Base-by-base conservation (phyloP, 1,140 invertebrate species). In the Schlechtendalia chinensis region DNA sequence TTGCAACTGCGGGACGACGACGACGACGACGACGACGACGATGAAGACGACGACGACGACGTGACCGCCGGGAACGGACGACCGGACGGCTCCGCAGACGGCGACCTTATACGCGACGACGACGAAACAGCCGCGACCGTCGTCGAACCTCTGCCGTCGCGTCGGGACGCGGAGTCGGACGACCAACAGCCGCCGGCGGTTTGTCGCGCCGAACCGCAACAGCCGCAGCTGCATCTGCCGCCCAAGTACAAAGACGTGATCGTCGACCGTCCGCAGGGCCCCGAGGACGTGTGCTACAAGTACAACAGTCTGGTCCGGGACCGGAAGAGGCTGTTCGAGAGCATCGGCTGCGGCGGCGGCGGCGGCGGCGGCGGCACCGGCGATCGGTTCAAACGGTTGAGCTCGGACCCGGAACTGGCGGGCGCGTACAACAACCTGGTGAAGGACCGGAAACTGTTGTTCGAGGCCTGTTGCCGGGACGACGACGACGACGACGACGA, bases 381-480 rank as follows among this genome's bases (percentile, higher is more conserved):
- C 22, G 29, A 54, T 22, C 69, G 27, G 39, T 79, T 61, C 58
- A 79, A 79, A 19, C 56, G 58, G 11, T 27, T 61, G n/a, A 79
- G 63, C 47, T 53, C 61, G 12, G 63, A 67, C 22, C 11, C 47
- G 0, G 72, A 75, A 39, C 16, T 58, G 24, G 24, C 63, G 5
- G n/a, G 58, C n/a, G 32, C 45, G 17, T 65, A 72, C 54, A 58
- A 81, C 22, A 79, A 81, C 61, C 54, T 83, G 32, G 81, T 83
- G 12, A 82, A 82, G 32, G 82, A 83, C 47, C 63, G 83, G 16
- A 81, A 80, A 24, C 82, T 82, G n/a, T 27, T 83, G n/a, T 82
- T 83, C 27, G 82, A 82, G 56, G 53, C 58, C 22, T 63, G 56
- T n/a, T 61, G 45, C 16, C 69, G 71, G 24, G 59, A 56, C 8